A percentile compares a stretch with the other conserved stretches of the same genome.
phyloP scores from a whole-genome alignment of 2,888 invertebrate genomes.

The Pseudanteris insignis region DNA sequence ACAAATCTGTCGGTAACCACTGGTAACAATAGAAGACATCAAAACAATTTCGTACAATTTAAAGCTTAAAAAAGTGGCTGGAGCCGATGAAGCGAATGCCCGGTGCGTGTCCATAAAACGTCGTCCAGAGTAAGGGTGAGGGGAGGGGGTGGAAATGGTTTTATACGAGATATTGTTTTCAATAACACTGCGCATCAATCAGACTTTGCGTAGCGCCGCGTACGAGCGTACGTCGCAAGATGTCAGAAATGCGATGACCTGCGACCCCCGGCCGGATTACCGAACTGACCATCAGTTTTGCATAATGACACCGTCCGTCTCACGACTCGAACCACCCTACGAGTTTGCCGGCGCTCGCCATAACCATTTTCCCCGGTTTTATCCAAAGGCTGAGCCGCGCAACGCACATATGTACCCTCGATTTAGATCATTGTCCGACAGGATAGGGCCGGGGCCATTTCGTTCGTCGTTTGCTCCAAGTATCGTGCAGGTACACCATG shows the following conservation, averaged over 20 bases:
- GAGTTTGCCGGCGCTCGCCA: slow-evolving; percentile 19
- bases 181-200: slow-evolving; percentile 64
- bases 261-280: slow-evolving; percentile 60
- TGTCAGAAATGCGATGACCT: slow-evolving; percentile 62
- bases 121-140: slow-evolving; percentile 30
- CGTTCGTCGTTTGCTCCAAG: slow-evolving; percentile 21
- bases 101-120: slow-evolving; percentile 32
- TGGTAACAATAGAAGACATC: slow-evolving; percentile 21
- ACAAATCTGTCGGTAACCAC: no score
- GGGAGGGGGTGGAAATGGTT: no score
- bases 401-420: slow-evolving; percentile 33
- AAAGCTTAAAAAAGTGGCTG: slow-evolving; percentile 22
- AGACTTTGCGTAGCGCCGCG: slow-evolving; percentile 54
- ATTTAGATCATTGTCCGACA: slow-evolving; percentile 38
- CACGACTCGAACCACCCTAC: slow-evolving; percentile 16
- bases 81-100: slow-evolving; percentile 21
- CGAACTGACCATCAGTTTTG: slow-evolving; percentile 65
- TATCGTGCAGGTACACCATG: slow-evolving; percentile 24
- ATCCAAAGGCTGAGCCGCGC: slow-evolving; percentile 13
- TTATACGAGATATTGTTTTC: slow-evolving; percentile 63
- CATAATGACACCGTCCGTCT: slow-evolving; percentile 59
- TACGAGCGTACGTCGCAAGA: slow-evolving; percentile 51
- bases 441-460: slow-evolving; percentile 26
- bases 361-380: slow-evolving; percentile 21
- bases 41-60: slow-evolving; percentile 3